phyloP scores from a whole-genome alignment of 2,797 vertebrate species.

The Mus caroli region DNA sequence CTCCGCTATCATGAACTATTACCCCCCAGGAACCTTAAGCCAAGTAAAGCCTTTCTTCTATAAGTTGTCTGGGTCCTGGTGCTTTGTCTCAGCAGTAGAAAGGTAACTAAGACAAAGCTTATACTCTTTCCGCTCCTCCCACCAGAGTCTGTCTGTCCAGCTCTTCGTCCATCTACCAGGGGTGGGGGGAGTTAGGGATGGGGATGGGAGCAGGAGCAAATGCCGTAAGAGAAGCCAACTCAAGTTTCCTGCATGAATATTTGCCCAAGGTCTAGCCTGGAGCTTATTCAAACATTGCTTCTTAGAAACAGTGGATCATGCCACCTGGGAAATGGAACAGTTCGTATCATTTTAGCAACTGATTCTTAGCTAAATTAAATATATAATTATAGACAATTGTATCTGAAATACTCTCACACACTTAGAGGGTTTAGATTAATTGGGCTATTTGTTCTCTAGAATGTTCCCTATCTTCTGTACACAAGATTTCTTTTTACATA shows the following conservation, averaged over 20 bases:
- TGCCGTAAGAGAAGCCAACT: not conserved
- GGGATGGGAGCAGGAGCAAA: not conserved
- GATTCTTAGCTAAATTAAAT: conserved; percentile 3
- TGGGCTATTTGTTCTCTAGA: not conserved
- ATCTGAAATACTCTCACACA: conserved; percentile 28
- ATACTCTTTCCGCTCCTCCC: not conserved
- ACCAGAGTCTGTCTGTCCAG: conserved; percentile 31
- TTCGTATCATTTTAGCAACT: conserved; percentile 20
- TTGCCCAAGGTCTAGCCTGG: not conserved
- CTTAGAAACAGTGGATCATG: conserved; percentile 22
- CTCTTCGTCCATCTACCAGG: not conserved
- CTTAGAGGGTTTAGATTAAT: conserved; percentile 38
- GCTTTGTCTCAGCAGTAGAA: not conserved
- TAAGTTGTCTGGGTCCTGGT: not conserved
- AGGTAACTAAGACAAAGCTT: not conserved
- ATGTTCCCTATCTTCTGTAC: not conserved
- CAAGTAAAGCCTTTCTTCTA: not conserved
- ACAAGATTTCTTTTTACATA: not conserved
- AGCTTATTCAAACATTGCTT: not conserved
- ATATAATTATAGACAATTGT: not conserved
- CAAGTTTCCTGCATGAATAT: not conserved
- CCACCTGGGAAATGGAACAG: not conserved
- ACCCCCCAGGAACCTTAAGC: not conserved
- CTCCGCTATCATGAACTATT: not conserved
- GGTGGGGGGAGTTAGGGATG: too few relatives aligned